A percentile compares a stretch with the other conserved stretches of the same genome.
Conservation (phyloP, 2,888 invertebrate genomes). For the Steromphala cineraria region DNA sequence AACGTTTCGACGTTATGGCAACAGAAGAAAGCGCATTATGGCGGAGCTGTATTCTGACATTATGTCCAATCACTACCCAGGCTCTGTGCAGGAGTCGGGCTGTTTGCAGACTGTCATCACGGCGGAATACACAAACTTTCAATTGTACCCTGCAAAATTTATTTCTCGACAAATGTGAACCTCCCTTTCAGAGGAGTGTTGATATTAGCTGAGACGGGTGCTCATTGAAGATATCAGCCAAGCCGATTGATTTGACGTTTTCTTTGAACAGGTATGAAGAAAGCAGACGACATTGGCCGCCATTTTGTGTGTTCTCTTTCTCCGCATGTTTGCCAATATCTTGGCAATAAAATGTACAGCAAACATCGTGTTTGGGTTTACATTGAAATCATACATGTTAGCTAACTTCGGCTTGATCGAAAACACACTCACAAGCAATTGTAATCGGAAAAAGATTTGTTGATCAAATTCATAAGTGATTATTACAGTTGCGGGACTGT, state of each 20-base stretch:
- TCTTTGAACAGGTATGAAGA: constrained; percentile 1
- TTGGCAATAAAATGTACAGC: constrained; percentile 37
- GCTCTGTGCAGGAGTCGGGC: background rate
- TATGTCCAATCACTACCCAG: no score
- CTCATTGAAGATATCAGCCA: constrained; percentile 9
- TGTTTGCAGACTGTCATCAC: background rate
- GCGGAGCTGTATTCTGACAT: no score
- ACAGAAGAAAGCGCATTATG: no score
- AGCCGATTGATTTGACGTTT: background rate
- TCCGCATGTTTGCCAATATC: constrained; percentile 39
- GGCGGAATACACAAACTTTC: no score
- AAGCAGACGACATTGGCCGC: constrained; percentile 8
- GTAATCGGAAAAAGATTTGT: constrained; percentile 15
- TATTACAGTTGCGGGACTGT: constrained; percentile 5
- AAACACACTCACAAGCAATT: constrained; percentile 10
- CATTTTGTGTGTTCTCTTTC: constrained; percentile 13
- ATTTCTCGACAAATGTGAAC: background rate
- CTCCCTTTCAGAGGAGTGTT: background rate
- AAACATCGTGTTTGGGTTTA: constrained; percentile 30
- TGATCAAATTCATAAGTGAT: constrained; percentile 26
- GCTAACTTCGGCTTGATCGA: constrained; percentile 18
- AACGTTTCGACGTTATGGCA: no score
- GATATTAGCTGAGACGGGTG: constrained; percentile 11
- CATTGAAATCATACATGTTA: constrained; percentile 12
- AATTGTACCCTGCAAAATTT: background rate